Conservation (phyloP, 2,888 invertebrate genomes). For the Ferdinandea cuprea region DNA sequence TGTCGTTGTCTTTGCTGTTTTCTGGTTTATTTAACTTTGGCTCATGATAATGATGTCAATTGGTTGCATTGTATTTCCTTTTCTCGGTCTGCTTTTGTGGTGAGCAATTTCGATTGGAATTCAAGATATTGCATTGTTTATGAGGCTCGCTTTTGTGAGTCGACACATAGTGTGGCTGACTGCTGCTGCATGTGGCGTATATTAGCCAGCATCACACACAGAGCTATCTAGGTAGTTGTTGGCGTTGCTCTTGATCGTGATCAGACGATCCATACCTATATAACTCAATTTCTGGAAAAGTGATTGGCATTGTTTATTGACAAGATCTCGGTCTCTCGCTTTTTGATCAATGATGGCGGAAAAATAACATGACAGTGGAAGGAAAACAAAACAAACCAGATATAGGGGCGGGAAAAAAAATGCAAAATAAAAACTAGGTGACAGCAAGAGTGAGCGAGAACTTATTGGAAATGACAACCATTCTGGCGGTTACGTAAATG, state of each 20-base stretch:
- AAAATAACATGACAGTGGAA: slow-evolving; percentile 48
- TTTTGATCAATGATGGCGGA: slow-evolving; percentile 25
- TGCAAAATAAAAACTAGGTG: slow-evolving; percentile 19
- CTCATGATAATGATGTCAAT: slow-evolving; percentile 75
- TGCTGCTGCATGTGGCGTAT: slow-evolving; percentile 20
- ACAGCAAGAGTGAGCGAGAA: slow-evolving; percentile 21
- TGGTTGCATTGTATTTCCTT: slow-evolving; percentile 73
- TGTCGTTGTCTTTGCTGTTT: too few relatives aligned
- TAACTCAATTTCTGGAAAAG: slow-evolving; percentile 67
- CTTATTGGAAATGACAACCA: slow-evolving; percentile 23
- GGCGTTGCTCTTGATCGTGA: slow-evolving; percentile 72
- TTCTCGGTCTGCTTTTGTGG: slow-evolving; percentile 66
- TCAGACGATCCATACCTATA: slow-evolving; percentile 33
- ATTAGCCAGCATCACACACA: slow-evolving; percentile 18
- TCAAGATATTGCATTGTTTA: slow-evolving; percentile 74
- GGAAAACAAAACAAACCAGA: slow-evolving; percentile 47
- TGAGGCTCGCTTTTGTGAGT: slow-evolving; percentile 69
- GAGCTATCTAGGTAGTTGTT: too few relatives aligned
- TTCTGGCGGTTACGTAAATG: slow-evolving; percentile 17
- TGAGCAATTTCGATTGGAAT: slow-evolving; percentile 73
- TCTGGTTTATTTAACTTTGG: slow-evolving; percentile 73
- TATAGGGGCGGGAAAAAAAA: slow-evolving; percentile 10
- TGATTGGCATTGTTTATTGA: slow-evolving; percentile 73
- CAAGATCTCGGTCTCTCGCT: slow-evolving; percentile 21
- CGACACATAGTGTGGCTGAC: slow-evolving; percentile 52